These are phyloP conservation scores for Lophotriccus pileatus DNA, from an alignment of 2,797 vertebrate genomes.

Conservation along the genomic window DNA sequence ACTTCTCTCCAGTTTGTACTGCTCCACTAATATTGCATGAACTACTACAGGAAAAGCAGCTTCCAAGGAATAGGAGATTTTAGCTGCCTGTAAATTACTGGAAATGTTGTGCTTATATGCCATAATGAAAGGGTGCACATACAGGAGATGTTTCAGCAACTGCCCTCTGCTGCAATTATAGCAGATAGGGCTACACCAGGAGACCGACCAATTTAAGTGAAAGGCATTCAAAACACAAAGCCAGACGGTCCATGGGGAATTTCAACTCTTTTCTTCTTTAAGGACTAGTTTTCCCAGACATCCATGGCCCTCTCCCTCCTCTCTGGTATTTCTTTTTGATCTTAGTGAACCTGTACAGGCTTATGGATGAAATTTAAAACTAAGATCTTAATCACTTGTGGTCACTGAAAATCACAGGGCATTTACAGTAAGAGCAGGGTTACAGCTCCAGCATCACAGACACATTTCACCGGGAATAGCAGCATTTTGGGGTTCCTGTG, in stretches of 20 bases:
- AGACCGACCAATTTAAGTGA: background rate
- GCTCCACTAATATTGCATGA: background rate
- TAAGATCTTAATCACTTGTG: background rate
- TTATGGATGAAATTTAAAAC: background rate
- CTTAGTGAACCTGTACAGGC: slow-evolving; percentile 16
- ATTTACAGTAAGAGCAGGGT: background rate
- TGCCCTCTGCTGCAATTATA: slow-evolving; percentile 59
- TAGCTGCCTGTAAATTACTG: slow-evolving; percentile 53
- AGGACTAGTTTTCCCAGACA: slow-evolving; percentile 41
- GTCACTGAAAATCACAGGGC: slow-evolving; percentile 35
- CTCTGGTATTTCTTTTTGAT: slow-evolving; percentile 22
- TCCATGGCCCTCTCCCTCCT: background rate
- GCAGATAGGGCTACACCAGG: slow-evolving; percentile 30
- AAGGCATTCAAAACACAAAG: background rate
- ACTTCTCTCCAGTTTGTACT: background rate
- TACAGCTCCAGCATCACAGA: rapidly evolving
- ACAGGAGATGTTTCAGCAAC: slow-evolving; percentile 12
- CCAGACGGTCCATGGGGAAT: slow-evolving; percentile 40
- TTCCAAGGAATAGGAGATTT: slow-evolving; percentile 38
- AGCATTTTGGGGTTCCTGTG: background rate
- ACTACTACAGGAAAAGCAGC: background rate
- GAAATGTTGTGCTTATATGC: slow-evolving; percentile 42
- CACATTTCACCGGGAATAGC: background rate
- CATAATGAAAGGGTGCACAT: slow-evolving; percentile 46
- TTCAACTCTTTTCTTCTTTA: slow-evolving; percentile 28